These are phyloP conservation scores for Drosophila arawakana DNA, from an alignment of 1,140 invertebrate genomes.

Conservation along the genomic window DNA sequence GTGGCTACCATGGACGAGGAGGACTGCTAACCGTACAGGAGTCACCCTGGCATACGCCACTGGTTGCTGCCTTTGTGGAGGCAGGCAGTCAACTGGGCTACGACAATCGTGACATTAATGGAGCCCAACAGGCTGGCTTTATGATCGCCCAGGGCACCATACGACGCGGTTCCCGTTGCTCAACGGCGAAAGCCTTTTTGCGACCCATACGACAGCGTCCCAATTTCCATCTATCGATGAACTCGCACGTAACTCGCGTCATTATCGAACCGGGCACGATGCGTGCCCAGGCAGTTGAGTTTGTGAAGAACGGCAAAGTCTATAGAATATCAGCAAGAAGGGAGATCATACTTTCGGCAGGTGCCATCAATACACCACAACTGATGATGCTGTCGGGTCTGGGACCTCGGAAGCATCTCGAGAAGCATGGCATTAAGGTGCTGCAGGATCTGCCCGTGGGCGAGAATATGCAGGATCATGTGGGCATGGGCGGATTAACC, in stretches of 20 bases:
- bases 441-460: constrained; percentile 90
- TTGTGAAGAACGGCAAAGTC: constrained; percentile 88
- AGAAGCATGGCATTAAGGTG: constrained; percentile 89
- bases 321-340: constrained; percentile 89
- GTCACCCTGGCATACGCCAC: constrained; percentile 92
- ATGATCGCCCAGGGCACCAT: constrained; percentile 96
- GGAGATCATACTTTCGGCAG: constrained; percentile 92
- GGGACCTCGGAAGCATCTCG: constrained; percentile 91
- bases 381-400: constrained; percentile 95
- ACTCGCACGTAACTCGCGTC: constrained; percentile 90
- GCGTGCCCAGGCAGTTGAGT: constrained; percentile 91
- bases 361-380: constrained; percentile 92
- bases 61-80: constrained; percentile 93
- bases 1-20: constrained; percentile 89
- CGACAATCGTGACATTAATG: constrained; percentile 94
- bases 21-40: constrained; percentile 93
- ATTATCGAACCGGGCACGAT: constrained; percentile 90
- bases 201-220: constrained; percentile 90
- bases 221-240: constrained; percentile 93
- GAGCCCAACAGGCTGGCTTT: constrained; percentile 92
- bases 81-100: constrained; percentile 95
- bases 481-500: constrained; percentile 92
- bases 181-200: constrained; percentile 95
- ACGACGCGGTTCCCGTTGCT: constrained; percentile 92
- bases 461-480: constrained; percentile 93